phyloP scores from a whole-genome alignment of 2,888 invertebrate species.

The Schizotus pectinicornis region DNA sequence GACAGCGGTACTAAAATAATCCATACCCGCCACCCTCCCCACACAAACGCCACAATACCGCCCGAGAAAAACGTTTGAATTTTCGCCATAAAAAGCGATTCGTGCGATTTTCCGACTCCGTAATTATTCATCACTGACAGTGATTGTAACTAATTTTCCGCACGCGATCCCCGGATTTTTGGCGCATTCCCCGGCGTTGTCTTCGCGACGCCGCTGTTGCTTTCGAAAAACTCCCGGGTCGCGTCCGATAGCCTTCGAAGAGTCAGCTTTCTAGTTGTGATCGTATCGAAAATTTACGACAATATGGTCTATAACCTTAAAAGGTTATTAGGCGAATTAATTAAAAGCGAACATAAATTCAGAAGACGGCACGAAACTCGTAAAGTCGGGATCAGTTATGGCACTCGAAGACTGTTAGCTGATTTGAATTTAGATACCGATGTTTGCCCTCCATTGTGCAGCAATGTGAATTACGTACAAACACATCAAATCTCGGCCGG shows the following conservation, averaged over 20 bases:
- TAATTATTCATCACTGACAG: too few species aligned
- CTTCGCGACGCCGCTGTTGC: too few species aligned
- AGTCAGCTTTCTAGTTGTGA: too few species aligned
- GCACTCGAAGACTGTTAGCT: constrained; percentile 22
- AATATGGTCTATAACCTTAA: constrained; percentile 22
- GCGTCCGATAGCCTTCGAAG: too few species aligned
- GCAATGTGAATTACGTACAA: constrained; percentile 28
- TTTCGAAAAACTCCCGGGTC: background rate
- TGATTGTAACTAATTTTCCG: too few species aligned
- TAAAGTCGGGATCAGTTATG: constrained; percentile 29
- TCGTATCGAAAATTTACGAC: constrained; percentile 10
- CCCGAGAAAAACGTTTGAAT: background rate
- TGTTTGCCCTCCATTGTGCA: constrained; percentile 28
- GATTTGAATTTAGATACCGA: constrained; percentile 33
- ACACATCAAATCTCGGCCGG: constrained; percentile 19
- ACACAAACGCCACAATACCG: background rate
- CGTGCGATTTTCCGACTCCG: too few species aligned
- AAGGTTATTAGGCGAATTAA: constrained; percentile 48
- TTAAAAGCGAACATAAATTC: constrained; percentile 46
- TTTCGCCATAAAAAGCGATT: too few species aligned
- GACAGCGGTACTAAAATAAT: constrained; percentile 38
- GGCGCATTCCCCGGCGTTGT: too few species aligned
- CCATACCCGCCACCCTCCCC: constrained; percentile 11
- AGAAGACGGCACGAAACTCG: constrained; percentile 31
- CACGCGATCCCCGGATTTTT: too few species aligned